Percentiles rank a stretch among this genome's conserved stretches.
These are phyloP conservation scores for Nycticorax nycticorax DNA, from an alignment of 2,113 vertebrate genomes.

Conservation along the genomic window DNA sequence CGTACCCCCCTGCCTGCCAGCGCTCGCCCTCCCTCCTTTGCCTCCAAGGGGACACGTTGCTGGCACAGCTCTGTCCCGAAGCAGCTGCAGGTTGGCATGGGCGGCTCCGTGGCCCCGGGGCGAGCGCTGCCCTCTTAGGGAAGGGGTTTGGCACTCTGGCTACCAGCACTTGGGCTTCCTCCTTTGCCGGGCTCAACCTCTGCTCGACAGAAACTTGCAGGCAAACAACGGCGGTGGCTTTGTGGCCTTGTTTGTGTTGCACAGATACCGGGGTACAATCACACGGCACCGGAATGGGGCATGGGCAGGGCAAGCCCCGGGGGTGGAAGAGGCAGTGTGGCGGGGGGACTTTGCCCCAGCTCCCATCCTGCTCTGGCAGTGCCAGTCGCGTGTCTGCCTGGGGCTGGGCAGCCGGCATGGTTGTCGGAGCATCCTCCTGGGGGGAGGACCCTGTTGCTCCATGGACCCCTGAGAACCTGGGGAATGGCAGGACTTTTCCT, in stretches of 20 bases:
- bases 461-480: neutral
- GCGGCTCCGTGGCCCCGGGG: accelerated
- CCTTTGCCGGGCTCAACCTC: neutral
- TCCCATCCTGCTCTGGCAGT: accelerated
- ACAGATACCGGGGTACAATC: accelerated
- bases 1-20: neutral
- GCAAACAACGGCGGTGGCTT: accelerated
- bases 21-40: neutral
- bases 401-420: neutral
- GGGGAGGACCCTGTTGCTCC: neutral
- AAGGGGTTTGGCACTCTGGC: neutral
- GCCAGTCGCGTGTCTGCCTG: accelerated
- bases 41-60: accelerated
- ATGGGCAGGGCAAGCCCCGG: neutral
- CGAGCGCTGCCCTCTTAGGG: accelerated
- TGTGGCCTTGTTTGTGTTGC: neutral
- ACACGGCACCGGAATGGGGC: neutral
- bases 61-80: neutral
- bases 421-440: neutral
- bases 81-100: neutral
- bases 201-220: neutral
- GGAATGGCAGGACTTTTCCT: neutral
- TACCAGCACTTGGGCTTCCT: neutral
- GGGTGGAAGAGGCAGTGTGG: accelerated
- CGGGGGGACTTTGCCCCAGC: neutral